Conservation (phyloP, 2,888 invertebrate genomes). For the Tetragnatha montana region DNA sequence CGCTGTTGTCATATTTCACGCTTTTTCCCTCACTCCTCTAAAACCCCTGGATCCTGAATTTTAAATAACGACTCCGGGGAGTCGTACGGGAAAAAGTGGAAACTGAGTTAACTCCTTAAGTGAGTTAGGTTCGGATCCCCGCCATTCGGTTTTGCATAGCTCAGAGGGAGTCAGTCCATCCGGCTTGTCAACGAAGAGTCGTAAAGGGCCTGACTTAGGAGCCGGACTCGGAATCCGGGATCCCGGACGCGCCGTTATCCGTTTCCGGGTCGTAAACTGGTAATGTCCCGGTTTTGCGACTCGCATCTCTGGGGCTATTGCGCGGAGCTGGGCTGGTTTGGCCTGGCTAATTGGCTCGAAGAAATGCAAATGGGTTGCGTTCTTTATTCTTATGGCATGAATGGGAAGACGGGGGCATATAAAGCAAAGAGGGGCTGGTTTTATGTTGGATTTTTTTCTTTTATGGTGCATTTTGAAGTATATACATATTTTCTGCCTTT, state of each 20-base stretch:
- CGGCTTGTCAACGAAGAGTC: constrained; percentile 28
- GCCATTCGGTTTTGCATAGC: constrained; percentile 46
- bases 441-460: too few relatives aligned
- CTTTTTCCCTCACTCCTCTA: constrained; percentile 1
- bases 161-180: constrained; percentile 33
- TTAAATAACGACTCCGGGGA: constrained; percentile 39
- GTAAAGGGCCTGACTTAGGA: constrained; percentile 52
- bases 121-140: constrained; percentile 28
- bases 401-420: too few relatives aligned
- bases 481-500: too few relatives aligned
- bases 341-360: constrained; percentile 8
- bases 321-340: background rate
- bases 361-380: constrained; percentile 5
- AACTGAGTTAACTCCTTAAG: constrained; percentile 18
- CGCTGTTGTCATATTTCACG: constrained; percentile 13
- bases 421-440: too few relatives aligned
- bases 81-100: constrained; percentile 4
- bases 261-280: constrained; percentile 52
- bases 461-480: too few relatives aligned
- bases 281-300: constrained; percentile 40
- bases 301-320: background rate
- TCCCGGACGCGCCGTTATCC: constrained; percentile 35
- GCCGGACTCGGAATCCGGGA: constrained; percentile 19
- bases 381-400: too few relatives aligned
- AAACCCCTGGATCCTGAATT: constrained; percentile 32